A percentile compares a stretch with the other conserved stretches of the same genome.
These are phyloP conservation scores for Oxygymnocypris stewartii DNA, from an alignment of 2,113 vertebrate genomes.

Conservation along the genomic window DNA sequence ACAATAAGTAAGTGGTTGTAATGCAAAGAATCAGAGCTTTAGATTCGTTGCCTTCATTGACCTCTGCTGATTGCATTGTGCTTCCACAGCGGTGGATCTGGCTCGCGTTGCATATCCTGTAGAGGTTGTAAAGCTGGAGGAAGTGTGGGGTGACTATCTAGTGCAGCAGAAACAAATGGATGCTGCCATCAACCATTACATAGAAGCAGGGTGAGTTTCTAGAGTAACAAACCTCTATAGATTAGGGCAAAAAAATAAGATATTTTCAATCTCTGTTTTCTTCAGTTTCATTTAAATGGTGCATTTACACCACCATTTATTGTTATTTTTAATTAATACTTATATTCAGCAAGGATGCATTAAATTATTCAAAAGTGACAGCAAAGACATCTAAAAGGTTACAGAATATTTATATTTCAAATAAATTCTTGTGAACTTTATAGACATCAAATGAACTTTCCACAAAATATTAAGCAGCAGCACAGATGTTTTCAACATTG, in stretches of 20 bases:
- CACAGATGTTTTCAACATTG: too few species aligned
- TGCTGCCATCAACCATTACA: conserved; percentile 97
- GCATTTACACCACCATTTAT: not conserved
- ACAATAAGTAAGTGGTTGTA: not conserved
- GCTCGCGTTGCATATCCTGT: conserved; percentile 83
- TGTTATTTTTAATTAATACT: too few species aligned
- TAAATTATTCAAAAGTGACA: too few species aligned
- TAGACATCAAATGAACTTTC: too few species aligned
- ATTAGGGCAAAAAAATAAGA: not conserved
- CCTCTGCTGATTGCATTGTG: conserved; percentile 11
- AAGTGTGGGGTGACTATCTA: conserved; percentile 92
- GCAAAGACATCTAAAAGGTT: too few species aligned
- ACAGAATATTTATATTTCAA: too few species aligned
- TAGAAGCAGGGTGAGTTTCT: conserved; percentile 87
- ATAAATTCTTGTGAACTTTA: too few species aligned
- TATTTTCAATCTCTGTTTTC: not conserved
- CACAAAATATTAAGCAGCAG: too few species aligned
- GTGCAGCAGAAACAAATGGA: conserved; percentile 98
- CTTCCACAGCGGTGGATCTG: conserved; percentile 86
- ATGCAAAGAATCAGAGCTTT: conserved; percentile 2
- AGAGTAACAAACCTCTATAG: not conserved
- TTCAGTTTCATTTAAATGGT: not conserved
- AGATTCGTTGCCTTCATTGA: not conserved
- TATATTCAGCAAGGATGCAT: too few species aligned
- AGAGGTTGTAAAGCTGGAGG: conserved; percentile 91